These are phyloP conservation scores for Turritopsis dohrnii DNA, from an alignment of 30 jellyfish, hydroid and myxozoan species.

Conservation along the genomic window DNA sequence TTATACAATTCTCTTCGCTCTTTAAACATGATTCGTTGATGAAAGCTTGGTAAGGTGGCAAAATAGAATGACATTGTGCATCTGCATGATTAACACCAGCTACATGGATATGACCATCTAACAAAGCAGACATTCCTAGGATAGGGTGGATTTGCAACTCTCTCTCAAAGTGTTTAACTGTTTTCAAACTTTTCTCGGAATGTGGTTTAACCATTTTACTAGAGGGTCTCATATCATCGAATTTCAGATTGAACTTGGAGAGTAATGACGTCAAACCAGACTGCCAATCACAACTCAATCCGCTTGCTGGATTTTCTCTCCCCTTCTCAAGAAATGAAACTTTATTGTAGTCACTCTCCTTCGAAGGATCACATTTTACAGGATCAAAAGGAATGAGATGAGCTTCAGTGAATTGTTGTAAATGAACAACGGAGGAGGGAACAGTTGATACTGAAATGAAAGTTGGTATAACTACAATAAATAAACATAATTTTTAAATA, in stretches of 20 bases:
- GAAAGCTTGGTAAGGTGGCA: constrained; percentile 18
- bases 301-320: not conserved
- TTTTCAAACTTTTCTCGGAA: not conserved
- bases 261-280: not conserved
- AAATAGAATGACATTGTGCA: not conserved
- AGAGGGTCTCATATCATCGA: not conserved
- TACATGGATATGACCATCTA: not conserved
- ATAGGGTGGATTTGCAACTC: not conserved
- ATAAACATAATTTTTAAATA: too few relatives aligned
- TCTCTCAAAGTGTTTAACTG: not conserved
- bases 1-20: not conserved
- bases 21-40: not conserved
- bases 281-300: not conserved
- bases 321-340: not conserved
- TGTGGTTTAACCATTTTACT: not conserved
- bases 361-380: not conserved
- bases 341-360: not conserved
- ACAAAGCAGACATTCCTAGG: not conserved
- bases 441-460: constrained; percentile 10
- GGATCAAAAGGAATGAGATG: constrained; percentile 16
- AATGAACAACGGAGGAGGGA: not conserved
- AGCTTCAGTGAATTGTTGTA: constrained; percentile 20
- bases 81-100: not conserved
- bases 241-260: not conserved
- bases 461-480: too few relatives aligned